These are phyloP conservation scores for Thymelicus lineola DNA, from an alignment of 2,888 invertebrate genomes.

Conservation along the genomic window DNA sequence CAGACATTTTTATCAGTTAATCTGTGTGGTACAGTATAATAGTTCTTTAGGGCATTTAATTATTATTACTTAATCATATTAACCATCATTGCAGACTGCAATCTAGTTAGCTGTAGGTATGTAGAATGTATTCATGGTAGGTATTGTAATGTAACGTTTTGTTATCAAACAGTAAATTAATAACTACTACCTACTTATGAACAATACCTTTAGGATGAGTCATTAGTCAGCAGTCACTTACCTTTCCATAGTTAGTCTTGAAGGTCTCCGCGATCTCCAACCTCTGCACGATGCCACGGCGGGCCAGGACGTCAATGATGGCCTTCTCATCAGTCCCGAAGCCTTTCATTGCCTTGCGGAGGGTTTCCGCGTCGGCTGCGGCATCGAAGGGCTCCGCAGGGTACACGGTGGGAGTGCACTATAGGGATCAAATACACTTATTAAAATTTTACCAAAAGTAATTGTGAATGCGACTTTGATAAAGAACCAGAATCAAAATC, in stretches of 20 bases:
- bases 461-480: too few species aligned
- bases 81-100: too few species aligned
- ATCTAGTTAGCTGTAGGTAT: too few species aligned
- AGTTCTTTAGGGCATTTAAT: too few species aligned
- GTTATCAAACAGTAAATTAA: not conserved
- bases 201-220: not conserved
- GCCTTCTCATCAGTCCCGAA: constrained; percentile 96
- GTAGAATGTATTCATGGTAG: too few species aligned
- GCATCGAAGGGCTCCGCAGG: constrained; percentile 95
- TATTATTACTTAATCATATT: too few species aligned
- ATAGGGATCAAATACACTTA: constrained; percentile 46
- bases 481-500: too few species aligned
- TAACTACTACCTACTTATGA: not conserved
- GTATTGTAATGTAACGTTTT: too few species aligned
- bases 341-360: constrained; percentile 97
- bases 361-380: constrained; percentile 92
- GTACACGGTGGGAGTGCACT: constrained; percentile 95
- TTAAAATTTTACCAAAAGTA: not conserved
- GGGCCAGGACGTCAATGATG: constrained; percentile 95
- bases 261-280: constrained; percentile 95
- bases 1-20: too few species aligned
- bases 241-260: constrained; percentile 96
- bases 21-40: too few species aligned
- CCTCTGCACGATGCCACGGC: constrained; percentile 95
- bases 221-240: constrained; percentile 54